Evolutionary conservation across 2,797 vertebrate genomes (phyloP).

Genomic region (Xerus rutilus): DNA sequence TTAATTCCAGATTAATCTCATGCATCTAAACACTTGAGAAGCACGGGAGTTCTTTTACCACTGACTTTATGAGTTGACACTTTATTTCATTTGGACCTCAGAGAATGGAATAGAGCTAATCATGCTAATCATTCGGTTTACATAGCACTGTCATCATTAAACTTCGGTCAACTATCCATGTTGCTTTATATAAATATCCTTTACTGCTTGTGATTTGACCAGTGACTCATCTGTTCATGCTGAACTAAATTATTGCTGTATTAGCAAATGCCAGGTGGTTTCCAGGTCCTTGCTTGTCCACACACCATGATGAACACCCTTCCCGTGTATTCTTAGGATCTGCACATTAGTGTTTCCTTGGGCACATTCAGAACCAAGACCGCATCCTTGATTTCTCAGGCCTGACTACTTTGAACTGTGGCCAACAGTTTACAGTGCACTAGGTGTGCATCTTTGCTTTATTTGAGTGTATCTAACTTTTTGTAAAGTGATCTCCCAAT

Average conservation of each 20-base stretch:
- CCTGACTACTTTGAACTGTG: neutral
- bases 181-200: neutral
- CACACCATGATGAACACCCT: neutral
- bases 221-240: neutral
- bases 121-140: neutral
- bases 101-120: neutral
- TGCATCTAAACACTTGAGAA: neutral
- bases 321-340: neutral
- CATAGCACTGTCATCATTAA: neutral
- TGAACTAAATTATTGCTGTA: conserved; percentile 14
- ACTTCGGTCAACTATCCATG: neutral
- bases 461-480: neutral
- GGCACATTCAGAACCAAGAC: neutral
- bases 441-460: neutral
- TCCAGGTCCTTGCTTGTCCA: neutral
- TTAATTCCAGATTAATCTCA: neutral
- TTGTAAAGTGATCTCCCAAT: neutral
- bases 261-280: conserved; percentile 7
- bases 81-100: neutral
- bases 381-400: neutral
- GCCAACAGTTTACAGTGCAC: too few species aligned
- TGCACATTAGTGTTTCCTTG: neutral
- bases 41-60: neutral
- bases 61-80: neutral
- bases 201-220: neutral